Base-by-base conservation (phyloP, 2,113 vertebrate species). In the Micronycteris hirsuta region DNA sequence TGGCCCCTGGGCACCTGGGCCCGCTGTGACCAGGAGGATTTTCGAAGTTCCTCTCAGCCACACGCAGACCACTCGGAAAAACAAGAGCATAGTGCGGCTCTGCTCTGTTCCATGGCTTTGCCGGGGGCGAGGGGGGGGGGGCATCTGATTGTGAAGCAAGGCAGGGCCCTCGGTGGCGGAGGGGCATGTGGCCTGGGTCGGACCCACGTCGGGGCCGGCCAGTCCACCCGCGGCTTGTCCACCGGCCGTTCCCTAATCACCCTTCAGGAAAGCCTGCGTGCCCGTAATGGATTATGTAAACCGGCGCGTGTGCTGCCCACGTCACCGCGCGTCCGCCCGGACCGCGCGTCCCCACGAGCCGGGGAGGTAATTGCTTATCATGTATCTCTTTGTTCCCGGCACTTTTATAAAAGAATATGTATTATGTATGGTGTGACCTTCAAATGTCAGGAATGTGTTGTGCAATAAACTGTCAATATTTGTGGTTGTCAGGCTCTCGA, bases 381-480 rank as follows among this genome's bases (percentile, higher is more conserved):
- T 99, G 99, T 99, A 99, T 98, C 98, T 99, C 98, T 99, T 98
- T 98, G 99, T 99, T 99, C 98, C 98, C 99, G 99, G 99, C 99
- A 98, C 98, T 98, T 99, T 99, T 99, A 99, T 99, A 99, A 99
- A 99, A 99, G 99, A 99, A 98, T 99, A 99, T 99, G 99, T 99
- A 99, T 99, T 99, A 99, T 99, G 99, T 99, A 99, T 99, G 99
- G 99, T 99, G 99, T 99, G 99, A 99, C 99, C 99, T 99, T 99
- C 99, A 99, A 99, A 99, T 99, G 99, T 99, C 99, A 99, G 99
- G 99, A 99, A 99, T 99, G 99, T 99, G 97, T 99, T 99, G 99
- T 99, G 99, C 99, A 99, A 99, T 99, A 99, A 99, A 99, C 99
- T 99, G 99, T 99, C 99, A 99, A 99, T 99, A 99, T 99, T 99